Conservation (phyloP, 64 coral and sea anemone species). For the Pachyseris speciosa region DNA sequence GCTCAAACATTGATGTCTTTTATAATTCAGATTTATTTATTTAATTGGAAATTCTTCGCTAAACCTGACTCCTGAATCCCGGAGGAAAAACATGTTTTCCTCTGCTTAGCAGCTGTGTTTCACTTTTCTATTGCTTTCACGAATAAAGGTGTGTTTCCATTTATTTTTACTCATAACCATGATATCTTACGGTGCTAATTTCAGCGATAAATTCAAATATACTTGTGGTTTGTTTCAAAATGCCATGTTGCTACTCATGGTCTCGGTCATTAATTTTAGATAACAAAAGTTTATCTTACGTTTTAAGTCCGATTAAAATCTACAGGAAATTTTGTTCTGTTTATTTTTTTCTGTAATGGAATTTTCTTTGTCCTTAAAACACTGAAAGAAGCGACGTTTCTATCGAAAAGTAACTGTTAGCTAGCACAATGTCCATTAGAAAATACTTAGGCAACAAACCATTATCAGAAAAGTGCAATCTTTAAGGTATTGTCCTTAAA, state of each 20-base stretch:
- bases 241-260: neutral
- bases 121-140: neutral
- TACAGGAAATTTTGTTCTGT: neutral
- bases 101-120: neutral
- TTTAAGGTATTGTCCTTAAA: too few relatives aligned
- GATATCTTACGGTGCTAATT: neutral
- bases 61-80: neutral
- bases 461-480: too few relatives aligned
- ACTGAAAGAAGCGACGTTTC: too few relatives aligned
- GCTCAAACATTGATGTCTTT: neutral
- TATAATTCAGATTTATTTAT: neutral
- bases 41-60: neutral
- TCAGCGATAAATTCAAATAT: neutral
- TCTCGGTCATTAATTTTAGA: neutral
- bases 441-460: too few relatives aligned
- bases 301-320: neutral
- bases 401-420: too few relatives aligned
- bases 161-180: neutral
- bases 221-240: neutral
- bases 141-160: neutral
- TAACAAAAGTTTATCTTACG: neutral
- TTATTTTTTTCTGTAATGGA: too few relatives aligned
- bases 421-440: too few relatives aligned
- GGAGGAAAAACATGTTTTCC: neutral
- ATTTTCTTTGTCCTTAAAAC: too few relatives aligned